A percentile compares a stretch with the other conserved stretches of the same genome.
phyloP scores from a whole-genome alignment of 2,888 invertebrate genomes.

The Sarcophaga rosellei region DNA sequence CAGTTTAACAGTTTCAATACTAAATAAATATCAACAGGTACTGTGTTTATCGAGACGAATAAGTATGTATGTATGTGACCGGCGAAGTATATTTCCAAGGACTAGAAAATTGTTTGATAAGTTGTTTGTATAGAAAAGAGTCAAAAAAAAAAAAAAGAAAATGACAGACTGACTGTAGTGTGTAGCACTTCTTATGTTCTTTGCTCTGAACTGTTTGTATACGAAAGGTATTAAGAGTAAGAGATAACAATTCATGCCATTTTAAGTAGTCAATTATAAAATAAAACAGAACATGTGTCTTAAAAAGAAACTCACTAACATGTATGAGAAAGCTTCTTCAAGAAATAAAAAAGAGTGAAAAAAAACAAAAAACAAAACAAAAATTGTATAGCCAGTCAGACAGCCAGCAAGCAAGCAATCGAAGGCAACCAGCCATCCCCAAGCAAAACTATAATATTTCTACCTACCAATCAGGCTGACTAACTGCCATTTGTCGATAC shows the following conservation, averaged over 20 bases:
- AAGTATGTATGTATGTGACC: too few relatives aligned
- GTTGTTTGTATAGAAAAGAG: too few relatives aligned
- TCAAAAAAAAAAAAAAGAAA: too few relatives aligned
- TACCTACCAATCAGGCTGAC: conserved; percentile 46
- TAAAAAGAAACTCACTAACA: background rate
- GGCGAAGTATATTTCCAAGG: too few relatives aligned
- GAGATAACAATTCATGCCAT: background rate
- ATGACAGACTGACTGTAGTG: too few relatives aligned
- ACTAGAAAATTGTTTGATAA: too few relatives aligned
- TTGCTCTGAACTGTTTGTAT: too few relatives aligned
- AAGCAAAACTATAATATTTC: background rate
- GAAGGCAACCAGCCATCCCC: background rate
- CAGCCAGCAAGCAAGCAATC: conserved; percentile 14
- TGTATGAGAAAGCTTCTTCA: background rate
- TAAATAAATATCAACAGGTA: too few relatives aligned
- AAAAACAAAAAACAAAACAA: background rate
- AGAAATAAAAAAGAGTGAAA: background rate
- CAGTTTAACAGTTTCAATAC: too few relatives aligned
- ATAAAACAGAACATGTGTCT: conserved; percentile 6
- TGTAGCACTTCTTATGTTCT: too few relatives aligned
- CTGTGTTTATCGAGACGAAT: too few relatives aligned
- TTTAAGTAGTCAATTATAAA: conserved; percentile 18
- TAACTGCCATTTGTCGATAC: conserved; percentile 54
- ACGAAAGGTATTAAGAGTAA: background rate
- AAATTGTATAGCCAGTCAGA: background rate